phyloP scores from a whole-genome alignment of 2,888 invertebrate species.

The Drosophila niveifrons region DNA sequence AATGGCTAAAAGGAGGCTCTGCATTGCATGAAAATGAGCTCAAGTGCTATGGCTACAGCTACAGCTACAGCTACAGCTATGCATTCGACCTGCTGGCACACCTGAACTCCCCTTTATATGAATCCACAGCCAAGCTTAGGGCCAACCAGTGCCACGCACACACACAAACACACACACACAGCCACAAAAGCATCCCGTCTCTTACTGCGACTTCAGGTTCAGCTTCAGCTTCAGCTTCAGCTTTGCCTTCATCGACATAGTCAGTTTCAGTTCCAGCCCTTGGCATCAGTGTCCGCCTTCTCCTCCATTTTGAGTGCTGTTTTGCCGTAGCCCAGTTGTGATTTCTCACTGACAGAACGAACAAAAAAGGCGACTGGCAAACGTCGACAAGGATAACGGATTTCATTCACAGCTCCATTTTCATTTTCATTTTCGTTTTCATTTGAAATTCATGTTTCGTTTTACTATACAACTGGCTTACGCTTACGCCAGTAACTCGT shows the following conservation, averaged over 20 bases:
- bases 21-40: constrained; percentile 60
- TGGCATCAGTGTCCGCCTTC: not conserved
- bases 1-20: constrained; percentile 40
- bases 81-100: constrained; percentile 25
- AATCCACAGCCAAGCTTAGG: constrained; percentile 17
- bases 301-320: constrained; percentile 24
- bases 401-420: constrained; percentile 19
- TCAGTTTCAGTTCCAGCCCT: not conserved
- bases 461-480: constrained; percentile 45
- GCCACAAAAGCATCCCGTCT: not conserved
- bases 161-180: not conserved
- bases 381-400: constrained; percentile 38
- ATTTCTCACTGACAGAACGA: constrained; percentile 47
- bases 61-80: constrained; percentile 12
- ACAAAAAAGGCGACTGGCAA: constrained; percentile 2
- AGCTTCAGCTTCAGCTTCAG: not conserved
- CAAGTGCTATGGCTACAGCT: constrained; percentile 24
- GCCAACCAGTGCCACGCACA: not conserved
- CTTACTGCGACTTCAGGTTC: not conserved
- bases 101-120: constrained; percentile 18
- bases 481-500: constrained; percentile 23
- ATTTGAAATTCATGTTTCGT: constrained; percentile 67
- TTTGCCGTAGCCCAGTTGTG: constrained; percentile 40
- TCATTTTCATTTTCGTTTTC: constrained; percentile 41
- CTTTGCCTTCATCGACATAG: constrained; percentile 3